Conservation (phyloP, 2,888 invertebrate genomes). For the Xestia rhomboidea region DNA sequence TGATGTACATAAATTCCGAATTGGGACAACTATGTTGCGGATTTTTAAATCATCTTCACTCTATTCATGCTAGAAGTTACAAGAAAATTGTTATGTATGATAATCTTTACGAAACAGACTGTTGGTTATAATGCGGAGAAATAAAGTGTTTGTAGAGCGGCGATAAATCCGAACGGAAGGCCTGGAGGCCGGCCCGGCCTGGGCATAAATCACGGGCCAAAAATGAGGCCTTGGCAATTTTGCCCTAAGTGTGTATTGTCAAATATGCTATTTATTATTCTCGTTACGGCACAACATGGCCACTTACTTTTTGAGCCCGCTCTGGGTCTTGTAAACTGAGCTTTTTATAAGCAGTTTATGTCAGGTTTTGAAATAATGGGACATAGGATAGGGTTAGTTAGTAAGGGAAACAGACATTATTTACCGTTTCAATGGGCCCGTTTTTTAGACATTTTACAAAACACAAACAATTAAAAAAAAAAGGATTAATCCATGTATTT, state of each 20-base stretch:
- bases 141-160: slow-evolving; percentile 57
- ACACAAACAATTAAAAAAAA: not conserved
- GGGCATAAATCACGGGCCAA: slow-evolving; percentile 60
- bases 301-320: slow-evolving; percentile 53
- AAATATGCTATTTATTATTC: slow-evolving; percentile 63
- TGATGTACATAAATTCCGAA: not conserved
- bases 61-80: slow-evolving; percentile 7
- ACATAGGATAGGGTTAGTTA: slow-evolving; percentile 25
- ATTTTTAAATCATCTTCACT: not conserved
- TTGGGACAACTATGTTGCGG: not conserved
- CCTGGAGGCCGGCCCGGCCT: slow-evolving; percentile 41
- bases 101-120: slow-evolving; percentile 52
- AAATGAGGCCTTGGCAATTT: slow-evolving; percentile 63
- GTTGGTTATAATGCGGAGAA: slow-evolving; percentile 52
- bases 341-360: slow-evolving; percentile 45
- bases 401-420: not conserved
- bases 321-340: slow-evolving; percentile 43
- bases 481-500: not conserved
- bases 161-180: slow-evolving; percentile 56
- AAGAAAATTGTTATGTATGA: slow-evolving; percentile 29
- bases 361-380: slow-evolving; percentile 49
- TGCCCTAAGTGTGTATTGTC: slow-evolving; percentile 55
- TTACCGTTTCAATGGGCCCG: not conserved
- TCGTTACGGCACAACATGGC: slow-evolving; percentile 50
- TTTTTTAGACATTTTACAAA: not conserved